Percentiles rank a stretch among this genome's conserved stretches.
Conservation (phyloP, 2,888 invertebrate species). For the Rhamnusium bicolor region DNA sequence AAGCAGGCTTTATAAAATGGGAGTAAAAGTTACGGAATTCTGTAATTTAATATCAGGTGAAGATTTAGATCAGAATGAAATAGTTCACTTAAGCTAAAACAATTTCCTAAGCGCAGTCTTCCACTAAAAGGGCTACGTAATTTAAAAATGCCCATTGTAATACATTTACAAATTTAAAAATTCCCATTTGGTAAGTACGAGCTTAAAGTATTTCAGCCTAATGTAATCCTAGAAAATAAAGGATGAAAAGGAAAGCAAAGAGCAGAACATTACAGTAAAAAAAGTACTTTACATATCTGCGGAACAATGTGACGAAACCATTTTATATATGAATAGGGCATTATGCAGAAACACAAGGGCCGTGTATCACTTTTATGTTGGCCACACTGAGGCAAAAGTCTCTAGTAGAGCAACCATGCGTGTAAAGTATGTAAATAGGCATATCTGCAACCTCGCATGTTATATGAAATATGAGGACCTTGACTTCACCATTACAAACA, state of each 20-base stretch:
- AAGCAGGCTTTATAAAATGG: no score
- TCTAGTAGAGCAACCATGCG: slow-evolving; percentile 63
- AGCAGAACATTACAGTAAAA: slow-evolving; percentile 43
- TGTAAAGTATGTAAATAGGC: slow-evolving; percentile 66
- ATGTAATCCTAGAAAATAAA: slow-evolving; percentile 51
- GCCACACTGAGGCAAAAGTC: slow-evolving; percentile 63
- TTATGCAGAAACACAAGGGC: slow-evolving; percentile 63
- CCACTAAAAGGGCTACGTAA: not conserved
- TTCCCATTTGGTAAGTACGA: slow-evolving; percentile 36
- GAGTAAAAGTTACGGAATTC: no score
- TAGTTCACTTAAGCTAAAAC: not conserved
- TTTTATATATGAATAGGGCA: slow-evolving; percentile 58
- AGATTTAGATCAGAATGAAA: no score
- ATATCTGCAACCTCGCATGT: slow-evolving; percentile 56
- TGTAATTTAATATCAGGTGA: no score
- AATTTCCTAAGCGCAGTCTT: not conserved
- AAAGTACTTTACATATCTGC: slow-evolving; percentile 58
- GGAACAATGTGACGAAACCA: slow-evolving; percentile 60
- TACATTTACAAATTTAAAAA: slow-evolving; percentile 41
- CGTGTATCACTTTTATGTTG: slow-evolving; percentile 67
- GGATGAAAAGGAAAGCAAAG: slow-evolving; percentile 50
- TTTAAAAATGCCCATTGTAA: slow-evolving; percentile 20
- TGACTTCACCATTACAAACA: slow-evolving; percentile 19
- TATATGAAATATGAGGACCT: slow-evolving; percentile 47
- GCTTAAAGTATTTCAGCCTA: slow-evolving; percentile 39